Evolutionary conservation across 2,113 vertebrate species (phyloP), one percentile per base, ranked within the genome.

Genomic region (Garra rufa): DNA sequence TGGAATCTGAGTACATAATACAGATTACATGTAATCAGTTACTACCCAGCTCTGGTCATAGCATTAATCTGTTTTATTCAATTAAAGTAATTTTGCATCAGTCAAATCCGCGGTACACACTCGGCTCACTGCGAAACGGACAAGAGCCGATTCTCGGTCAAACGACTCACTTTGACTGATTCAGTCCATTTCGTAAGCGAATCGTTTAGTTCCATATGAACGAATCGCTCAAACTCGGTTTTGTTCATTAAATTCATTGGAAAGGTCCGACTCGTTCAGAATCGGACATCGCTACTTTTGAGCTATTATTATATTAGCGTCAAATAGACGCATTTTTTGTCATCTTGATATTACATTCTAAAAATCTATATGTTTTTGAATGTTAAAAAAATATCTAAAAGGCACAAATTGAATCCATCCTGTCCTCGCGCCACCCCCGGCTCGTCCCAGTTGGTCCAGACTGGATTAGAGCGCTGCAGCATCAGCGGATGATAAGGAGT

Each of bases 401-500:
- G 11, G 30, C 19, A n/a, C 19, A 82, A 38, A 82, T 1, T 52
- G 8, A 50, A 75, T 46, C 24, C 28, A 6, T 57, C 30, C 48
- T 26, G 19, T 59, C 81, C 63, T 79, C 74, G 61, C 21, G 19
- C 61, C 65, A 67, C 80, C 80, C 65, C 80, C 48, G 10, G n/a
- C n/a, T 73, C 38, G 19, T 83, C 34, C 76, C 65, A 69, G 65
- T 76, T 74, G 70, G 81, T 86, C 81, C 85, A 78, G 74, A 21
- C 82, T 73, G 82, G 81, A 88, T 85, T 75, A 83, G 67, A 86
- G 71, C 81, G 69, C 81, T 83, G 87, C 70, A 79, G 81, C 84
- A 85, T 86, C 81, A 88, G 76, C 86, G 82, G 73, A 88, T 73
- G 76, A 69, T 43, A 38, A 65, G 30, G 77, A 87, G 44, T 48